phyloP scores from a whole-genome alignment of 2,113 vertebrate species.

The Halichoeres trimaculatus region DNA sequence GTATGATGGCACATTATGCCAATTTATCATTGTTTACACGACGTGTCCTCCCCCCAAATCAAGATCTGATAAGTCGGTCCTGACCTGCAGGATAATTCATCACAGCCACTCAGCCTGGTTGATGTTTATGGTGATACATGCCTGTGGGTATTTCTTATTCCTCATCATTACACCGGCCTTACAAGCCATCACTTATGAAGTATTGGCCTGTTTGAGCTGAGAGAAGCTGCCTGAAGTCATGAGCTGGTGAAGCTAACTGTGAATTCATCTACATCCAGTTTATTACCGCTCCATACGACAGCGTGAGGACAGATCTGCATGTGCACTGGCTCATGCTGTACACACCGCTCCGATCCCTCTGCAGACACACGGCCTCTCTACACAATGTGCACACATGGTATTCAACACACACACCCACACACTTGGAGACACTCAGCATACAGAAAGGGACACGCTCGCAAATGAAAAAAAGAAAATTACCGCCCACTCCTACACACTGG shows the following conservation, averaged over 20 bases:
- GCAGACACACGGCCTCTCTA: background rate
- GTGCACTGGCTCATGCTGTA: background rate
- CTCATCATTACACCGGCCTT: conserved; percentile 62
- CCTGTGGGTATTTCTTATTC: conserved; percentile 58
- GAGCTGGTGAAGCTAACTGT: conserved; percentile 3
- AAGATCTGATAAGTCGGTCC: conserved; percentile 62
- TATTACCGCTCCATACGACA: background rate
- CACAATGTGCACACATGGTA: background rate
- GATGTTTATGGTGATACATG: conserved; percentile 73
- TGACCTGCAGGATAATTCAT: conserved; percentile 64
- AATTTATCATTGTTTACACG: conserved; percentile 68
- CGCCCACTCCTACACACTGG: background rate
- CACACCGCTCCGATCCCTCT: background rate
- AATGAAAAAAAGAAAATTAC: background rate
- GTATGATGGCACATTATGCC: conserved; percentile 23
- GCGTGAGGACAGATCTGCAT: background rate
- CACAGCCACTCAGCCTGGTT: conserved; percentile 49
- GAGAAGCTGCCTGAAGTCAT: conserved; percentile 27
- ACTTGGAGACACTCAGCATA: too few species aligned
- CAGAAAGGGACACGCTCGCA: background rate
- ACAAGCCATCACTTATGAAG: conserved; percentile 51
- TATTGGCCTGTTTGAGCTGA: conserved; percentile 34
- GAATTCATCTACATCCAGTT: conserved; percentile 6
- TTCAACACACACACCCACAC: background rate
- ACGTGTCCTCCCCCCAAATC: conserved; percentile 56